Conservation (phyloP, 2,113 vertebrate genomes). For the Antechinus stuartii region DNA sequence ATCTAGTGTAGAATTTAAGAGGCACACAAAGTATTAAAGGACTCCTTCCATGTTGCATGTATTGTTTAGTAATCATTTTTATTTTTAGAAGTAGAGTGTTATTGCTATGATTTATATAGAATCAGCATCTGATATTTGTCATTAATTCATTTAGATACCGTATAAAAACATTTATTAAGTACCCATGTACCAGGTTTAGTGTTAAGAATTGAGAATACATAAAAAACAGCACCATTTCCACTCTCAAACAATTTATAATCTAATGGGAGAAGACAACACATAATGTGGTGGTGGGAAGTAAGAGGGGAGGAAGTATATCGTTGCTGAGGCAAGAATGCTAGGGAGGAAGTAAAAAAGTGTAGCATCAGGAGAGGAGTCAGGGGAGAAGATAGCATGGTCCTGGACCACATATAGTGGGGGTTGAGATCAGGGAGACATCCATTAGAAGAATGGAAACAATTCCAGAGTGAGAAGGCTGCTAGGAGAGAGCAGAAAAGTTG, state of each 20-base stretch:
- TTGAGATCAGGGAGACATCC: background rate
- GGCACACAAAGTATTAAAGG: background rate
- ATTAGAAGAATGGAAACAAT: background rate
- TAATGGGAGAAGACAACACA: background rate
- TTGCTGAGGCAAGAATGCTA: too few species aligned
- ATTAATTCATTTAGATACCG: background rate
- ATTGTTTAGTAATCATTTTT: background rate
- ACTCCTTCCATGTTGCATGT: accelerated
- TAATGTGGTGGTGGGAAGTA: too few species aligned
- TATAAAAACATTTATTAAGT: background rate
- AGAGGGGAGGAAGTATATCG: too few species aligned
- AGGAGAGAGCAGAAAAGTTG: background rate
- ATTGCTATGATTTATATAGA: background rate
- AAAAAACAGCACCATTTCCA: background rate
- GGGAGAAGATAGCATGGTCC: background rate
- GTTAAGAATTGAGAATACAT: background rate
- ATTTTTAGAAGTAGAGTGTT: background rate
- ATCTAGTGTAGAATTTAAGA: background rate
- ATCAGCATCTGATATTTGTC: background rate
- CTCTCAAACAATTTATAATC: background rate
- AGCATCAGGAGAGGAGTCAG: background rate
- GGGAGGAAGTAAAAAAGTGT: too few species aligned
- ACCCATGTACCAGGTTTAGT: background rate
- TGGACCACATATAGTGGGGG: background rate
- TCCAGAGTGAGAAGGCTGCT: background rate